Base-by-base conservation (phyloP, 1,140 invertebrate species). In the Aleiodes sp. region DNA sequence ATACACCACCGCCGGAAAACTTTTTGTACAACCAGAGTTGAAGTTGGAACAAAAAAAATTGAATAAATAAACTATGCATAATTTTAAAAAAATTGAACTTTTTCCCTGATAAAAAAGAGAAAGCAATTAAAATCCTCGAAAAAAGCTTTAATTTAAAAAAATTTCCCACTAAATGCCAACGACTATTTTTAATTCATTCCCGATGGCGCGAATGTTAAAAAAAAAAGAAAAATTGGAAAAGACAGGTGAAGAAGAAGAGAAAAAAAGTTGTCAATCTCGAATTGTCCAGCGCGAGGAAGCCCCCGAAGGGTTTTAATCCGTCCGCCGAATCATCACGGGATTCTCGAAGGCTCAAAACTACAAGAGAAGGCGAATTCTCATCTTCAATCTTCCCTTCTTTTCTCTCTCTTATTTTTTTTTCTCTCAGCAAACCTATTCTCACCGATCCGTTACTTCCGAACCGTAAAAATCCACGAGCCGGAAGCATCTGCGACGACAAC, bases 401-500 rank as follows among this genome's bases (percentile, higher is more conserved):
- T n/a, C n/a, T n/a, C n/a, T n/a, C n/a, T n/a, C n/a, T n/a, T n/a
- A n/a, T n/a, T n/a, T n/a, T n/a, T 31, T n/a, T 46, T n/a, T 46
- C 19, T 64, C 37, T 64, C 62, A 28, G 16, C 39, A n/a, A 12
- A 14, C 26, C 28, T 46, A 29, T 33, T 21, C 6, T 46, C 43
- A 31, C 28, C n/a, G 24, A 59, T 59, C 41, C 28, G 41, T 56
- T 52, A 21, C 9, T 14, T 37, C 28, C 24, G 10, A 46, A 41
- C 41, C 39, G 26, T 43, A 26, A 52, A 65, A 65, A 56, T 52
- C 16, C 63, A 0, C 28, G 7, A 52, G 41, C 24, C 24, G 31
- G 28, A 65, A 65, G 39, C 41, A 35, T 52, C 24, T 56, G 21
- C 28, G 39, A 29, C 10, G 62, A 46, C 62, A 26, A 64, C 35